A percentile compares a stretch with the other conserved stretches of the same genome.
phyloP scores from a whole-genome alignment of 2,113 vertebrate genomes.

The Dinomys branickii region DNA sequence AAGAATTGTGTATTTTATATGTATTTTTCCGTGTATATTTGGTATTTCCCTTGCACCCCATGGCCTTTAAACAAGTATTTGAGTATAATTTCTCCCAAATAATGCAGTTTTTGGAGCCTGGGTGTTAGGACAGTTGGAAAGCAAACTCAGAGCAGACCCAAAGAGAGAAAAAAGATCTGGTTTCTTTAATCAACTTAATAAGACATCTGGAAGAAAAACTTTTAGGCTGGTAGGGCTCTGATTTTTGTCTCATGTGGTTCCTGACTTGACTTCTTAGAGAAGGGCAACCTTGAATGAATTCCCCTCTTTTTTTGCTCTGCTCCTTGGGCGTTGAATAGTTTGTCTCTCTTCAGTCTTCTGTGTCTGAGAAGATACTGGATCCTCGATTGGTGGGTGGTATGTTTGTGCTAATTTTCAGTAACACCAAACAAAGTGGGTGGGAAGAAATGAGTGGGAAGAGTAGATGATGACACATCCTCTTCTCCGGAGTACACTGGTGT shows the following conservation, averaged over 20 bases:
- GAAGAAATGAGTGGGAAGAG: neutral
- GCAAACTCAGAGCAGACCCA: conserved; percentile 17
- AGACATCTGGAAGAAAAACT: neutral
- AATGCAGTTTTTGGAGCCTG: neutral
- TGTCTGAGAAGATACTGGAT: conserved; percentile 31
- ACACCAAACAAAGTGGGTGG: neutral
- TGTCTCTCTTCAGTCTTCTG: neutral
- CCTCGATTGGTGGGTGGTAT: neutral
- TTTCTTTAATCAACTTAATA: neutral
- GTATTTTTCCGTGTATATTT: neutral
- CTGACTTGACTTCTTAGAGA: neutral
- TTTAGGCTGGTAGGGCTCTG: neutral
- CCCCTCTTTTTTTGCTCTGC: neutral
- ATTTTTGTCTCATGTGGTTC: neutral
- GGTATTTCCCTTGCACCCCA: neutral
- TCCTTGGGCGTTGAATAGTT: neutral
- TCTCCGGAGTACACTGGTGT: neutral
- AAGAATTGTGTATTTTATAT: neutral
- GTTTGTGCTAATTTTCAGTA: conserved; percentile 20
- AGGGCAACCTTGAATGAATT: neutral
- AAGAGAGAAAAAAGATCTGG: neutral
- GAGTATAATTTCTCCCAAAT: conserved; percentile 11
- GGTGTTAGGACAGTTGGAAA: conserved; percentile 25
- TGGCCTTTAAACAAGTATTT: neutral
- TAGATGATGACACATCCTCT: neutral